Conservation (phyloP, 2,113 vertebrate species). For the Bostrychus sinensis region DNA sequence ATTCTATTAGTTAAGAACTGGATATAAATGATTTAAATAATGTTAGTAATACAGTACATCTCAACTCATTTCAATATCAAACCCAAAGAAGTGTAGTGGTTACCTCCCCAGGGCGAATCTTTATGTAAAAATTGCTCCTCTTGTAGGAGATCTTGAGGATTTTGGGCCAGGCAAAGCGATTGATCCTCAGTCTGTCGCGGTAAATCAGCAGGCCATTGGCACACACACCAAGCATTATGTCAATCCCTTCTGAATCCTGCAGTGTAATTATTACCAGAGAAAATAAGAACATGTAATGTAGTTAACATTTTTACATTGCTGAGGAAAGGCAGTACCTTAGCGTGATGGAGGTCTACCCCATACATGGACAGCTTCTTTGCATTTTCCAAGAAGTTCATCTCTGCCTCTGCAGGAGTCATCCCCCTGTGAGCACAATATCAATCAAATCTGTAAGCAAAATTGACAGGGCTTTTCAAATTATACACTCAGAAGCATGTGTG, state of each 20-base stretch:
- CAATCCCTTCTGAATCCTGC: slow-evolving; percentile 97
- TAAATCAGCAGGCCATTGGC: slow-evolving; percentile 98
- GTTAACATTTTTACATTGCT: background rate
- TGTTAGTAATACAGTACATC: background rate
- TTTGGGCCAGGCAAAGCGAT: slow-evolving; percentile 99
- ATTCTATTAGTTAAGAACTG: too few relatives aligned
- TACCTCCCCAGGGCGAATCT: slow-evolving; percentile 97
- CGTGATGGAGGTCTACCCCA: slow-evolving; percentile 95
- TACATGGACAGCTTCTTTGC: slow-evolving; percentile 99
- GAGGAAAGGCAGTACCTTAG: slow-evolving; percentile 84
- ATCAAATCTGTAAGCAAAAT: slow-evolving; percentile 38
- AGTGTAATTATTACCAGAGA: slow-evolving; percentile 6
- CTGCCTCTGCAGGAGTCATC: slow-evolving; percentile 96
- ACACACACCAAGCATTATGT: slow-evolving; percentile 97
- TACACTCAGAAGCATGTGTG: slow-evolving; percentile 21
- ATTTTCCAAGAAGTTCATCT: slow-evolving; percentile 98
- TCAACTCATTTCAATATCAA: background rate
- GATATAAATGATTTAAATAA: too few relatives aligned
- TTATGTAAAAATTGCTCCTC: slow-evolving; percentile 99
- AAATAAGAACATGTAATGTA: slow-evolving; percentile 1
- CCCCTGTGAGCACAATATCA: slow-evolving; percentile 79
- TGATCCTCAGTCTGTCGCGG: slow-evolving; percentile 95
- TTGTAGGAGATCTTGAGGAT: slow-evolving; percentile 99
- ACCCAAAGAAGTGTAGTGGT: background rate
- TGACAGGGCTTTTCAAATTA: slow-evolving; percentile 32